phyloP scores from a whole-genome alignment of 2,797 vertebrate genomes.

The Myotis findleyi region DNA sequence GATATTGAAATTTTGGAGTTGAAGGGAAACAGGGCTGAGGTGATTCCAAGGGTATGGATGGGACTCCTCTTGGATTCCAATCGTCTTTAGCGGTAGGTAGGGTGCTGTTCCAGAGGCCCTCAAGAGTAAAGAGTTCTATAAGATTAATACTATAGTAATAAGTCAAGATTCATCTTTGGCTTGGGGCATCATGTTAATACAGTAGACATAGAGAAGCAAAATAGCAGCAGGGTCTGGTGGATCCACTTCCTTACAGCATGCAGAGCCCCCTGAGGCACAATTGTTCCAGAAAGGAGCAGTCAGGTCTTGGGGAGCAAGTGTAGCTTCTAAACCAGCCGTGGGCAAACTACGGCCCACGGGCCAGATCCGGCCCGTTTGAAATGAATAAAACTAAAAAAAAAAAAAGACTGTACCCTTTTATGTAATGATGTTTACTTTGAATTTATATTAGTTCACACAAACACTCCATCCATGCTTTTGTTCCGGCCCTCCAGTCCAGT shows the following conservation, averaged over 20 bases:
- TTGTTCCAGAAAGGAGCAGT: neutral
- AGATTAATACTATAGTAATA: neutral
- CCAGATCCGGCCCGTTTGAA: too few relatives aligned
- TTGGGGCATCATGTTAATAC: neutral
- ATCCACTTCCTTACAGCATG: neutral
- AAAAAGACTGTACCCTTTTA: too few relatives aligned
- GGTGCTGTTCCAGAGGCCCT: neutral
- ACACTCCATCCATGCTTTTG: too few relatives aligned
- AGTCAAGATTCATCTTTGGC: neutral
- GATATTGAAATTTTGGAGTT: neutral
- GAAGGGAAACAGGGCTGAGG: neutral
- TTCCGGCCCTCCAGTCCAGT: too few relatives aligned
- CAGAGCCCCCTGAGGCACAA: neutral
- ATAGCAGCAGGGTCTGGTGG: neutral
- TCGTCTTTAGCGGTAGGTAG: neutral
- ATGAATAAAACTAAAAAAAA: too few relatives aligned
- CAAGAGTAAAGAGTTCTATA: neutral
- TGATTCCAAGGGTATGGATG: neutral
- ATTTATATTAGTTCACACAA: too few relatives aligned
- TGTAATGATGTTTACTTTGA: too few relatives aligned
- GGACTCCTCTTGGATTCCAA: slow-evolving; percentile 33
- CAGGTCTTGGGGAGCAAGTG: neutral
- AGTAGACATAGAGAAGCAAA: neutral
- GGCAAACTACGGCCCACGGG: too few relatives aligned
- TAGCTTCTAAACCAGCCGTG: neutral